Evolutionary conservation across 2,888 invertebrate species (phyloP).

Genomic region (Sinohyriopsis cumingii): DNA sequence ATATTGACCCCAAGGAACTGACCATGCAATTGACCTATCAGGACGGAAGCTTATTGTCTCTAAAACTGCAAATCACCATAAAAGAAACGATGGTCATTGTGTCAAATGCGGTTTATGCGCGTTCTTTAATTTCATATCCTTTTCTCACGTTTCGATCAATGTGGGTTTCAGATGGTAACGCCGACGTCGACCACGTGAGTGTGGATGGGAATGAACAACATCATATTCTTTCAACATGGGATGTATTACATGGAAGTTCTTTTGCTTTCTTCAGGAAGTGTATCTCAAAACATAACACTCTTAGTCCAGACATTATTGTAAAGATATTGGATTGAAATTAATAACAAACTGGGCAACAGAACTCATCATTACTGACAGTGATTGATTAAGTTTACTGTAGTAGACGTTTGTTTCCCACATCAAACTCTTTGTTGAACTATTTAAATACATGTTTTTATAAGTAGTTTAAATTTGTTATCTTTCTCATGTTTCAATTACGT

Average conservation of each 20-base stretch:
- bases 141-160: conserved; percentile 49
- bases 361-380: too few relatives aligned
- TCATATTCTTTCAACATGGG: conserved; percentile 34
- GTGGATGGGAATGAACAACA: conserved; percentile 28
- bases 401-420: too few relatives aligned
- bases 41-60: conserved; percentile 25
- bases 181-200: conserved; percentile 51
- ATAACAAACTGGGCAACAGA: too few relatives aligned
- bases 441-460: too few relatives aligned
- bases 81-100: conserved; percentile 20
- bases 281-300: conserved; percentile 49
- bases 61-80: conserved; percentile 15
- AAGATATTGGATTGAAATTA: too few relatives aligned
- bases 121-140: conserved; percentile 18
- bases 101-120: conserved; percentile 8
- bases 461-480: too few relatives aligned
- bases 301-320: conserved; percentile 42
- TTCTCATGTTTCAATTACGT: too few relatives aligned
- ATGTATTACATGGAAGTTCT: conserved; percentile 31
- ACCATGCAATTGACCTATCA: conserved; percentile 33
- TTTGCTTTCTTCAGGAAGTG: conserved; percentile 51
- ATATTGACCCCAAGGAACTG: conserved; percentile 33
- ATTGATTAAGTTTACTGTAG: too few relatives aligned
- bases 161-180: conserved; percentile 50
- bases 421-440: too few relatives aligned